These are phyloP conservation scores for Nymphalis urticae DNA, from an alignment of 2,888 invertebrate species.

Conservation along the genomic window DNA sequence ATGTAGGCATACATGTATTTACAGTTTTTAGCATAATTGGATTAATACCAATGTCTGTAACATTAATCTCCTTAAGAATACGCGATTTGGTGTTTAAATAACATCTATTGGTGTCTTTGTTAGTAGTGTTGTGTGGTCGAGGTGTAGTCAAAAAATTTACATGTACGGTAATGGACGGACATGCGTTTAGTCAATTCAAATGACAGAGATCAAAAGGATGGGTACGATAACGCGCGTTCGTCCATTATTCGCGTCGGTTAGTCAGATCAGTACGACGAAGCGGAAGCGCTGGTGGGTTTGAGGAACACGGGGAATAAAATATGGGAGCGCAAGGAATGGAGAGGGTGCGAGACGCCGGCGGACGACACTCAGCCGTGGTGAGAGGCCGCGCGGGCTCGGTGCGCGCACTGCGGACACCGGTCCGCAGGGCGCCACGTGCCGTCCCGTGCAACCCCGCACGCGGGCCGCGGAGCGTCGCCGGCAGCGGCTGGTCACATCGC, in stretches of 20 bases:
- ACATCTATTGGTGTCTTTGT: constrained; percentile 80
- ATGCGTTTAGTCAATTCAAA: constrained; percentile 56
- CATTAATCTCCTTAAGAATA: constrained; percentile 41
- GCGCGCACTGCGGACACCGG: constrained; percentile 49
- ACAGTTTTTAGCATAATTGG: constrained; percentile 45
- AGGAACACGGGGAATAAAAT: constrained; percentile 46
- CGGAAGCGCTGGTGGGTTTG: constrained; percentile 62
- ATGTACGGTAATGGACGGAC: constrained; percentile 71
- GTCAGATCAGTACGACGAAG: constrained; percentile 74
- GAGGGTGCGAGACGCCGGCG: constrained; percentile 61
- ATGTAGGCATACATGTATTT: constrained; percentile 57
- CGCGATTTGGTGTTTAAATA: constrained; percentile 77
- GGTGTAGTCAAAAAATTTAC: constrained; percentile 61
- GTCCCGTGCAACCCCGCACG: constrained; percentile 76
- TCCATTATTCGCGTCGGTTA: constrained; percentile 73
- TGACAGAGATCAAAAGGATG: neutral
- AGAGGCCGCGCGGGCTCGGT: constrained; percentile 73
- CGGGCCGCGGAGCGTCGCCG: constrained; percentile 62
- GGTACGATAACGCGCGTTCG: constrained; percentile 66
- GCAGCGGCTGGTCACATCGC: constrained; percentile 87
- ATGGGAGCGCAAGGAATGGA: constrained; percentile 38
- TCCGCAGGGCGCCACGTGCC: constrained; percentile 64
- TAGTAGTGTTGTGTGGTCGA: constrained; percentile 78
- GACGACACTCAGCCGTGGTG: constrained; percentile 69
- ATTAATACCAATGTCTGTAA: constrained; percentile 31